Percentiles rank a stretch among this genome's conserved stretches.
These are phyloP conservation scores for Tinamus guttatus DNA, from an alignment of 2,113 vertebrate species.

Conservation along the genomic window DNA sequence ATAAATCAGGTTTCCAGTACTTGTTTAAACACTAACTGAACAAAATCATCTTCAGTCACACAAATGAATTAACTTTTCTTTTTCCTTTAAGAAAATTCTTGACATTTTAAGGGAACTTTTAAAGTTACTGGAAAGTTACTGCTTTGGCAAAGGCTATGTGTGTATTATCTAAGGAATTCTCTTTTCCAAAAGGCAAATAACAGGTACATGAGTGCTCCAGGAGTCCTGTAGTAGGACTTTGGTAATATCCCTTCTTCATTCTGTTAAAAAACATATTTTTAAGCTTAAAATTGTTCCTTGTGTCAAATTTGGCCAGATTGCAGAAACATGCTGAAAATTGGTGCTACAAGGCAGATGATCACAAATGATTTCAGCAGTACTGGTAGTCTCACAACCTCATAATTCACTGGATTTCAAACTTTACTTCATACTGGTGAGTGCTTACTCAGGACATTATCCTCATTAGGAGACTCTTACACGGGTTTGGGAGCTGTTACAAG, in stretches of 20 bases:
- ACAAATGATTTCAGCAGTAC: neutral
- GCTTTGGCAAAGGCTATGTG: neutral
- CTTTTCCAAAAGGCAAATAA: neutral
- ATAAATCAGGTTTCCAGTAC: neutral
- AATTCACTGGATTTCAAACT: neutral
- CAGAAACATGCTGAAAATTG: neutral
- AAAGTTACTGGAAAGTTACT: neutral
- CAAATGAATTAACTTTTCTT: neutral
- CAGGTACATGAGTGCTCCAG: fast-evolving
- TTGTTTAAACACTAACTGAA: neutral
- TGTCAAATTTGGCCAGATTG: neutral
- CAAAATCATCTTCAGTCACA: neutral
- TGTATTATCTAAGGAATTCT: neutral
- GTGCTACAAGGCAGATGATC: neutral
- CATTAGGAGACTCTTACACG: fast-evolving
- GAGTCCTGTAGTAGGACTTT: neutral
- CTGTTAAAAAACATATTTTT: neutral
- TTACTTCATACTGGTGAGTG: neutral
- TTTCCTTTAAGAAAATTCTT: neutral
- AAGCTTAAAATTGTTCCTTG: neutral
- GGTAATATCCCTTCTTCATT: neutral
- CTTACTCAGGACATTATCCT: neutral
- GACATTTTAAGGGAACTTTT: neutral
- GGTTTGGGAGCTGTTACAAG: neutral
- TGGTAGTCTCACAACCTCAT: neutral